Conservation (phyloP, 2,888 invertebrate genomes). For the Pollenia amentaria region DNA sequence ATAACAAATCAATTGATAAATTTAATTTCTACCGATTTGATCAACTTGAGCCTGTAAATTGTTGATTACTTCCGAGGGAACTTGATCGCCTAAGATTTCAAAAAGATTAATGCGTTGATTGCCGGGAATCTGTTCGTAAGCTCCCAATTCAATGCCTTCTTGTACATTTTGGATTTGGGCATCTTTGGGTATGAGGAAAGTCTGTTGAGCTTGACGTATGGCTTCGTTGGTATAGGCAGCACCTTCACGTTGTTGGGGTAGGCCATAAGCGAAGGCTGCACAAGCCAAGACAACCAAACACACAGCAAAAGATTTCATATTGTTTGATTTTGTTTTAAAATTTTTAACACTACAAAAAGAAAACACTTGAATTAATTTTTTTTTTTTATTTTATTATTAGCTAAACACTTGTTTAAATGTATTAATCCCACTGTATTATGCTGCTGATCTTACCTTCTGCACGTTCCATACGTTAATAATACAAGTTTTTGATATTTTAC, state of each 20-base stretch:
- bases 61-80: constrained; percentile 94
- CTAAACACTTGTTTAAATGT: neutral
- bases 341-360: constrained; percentile 49
- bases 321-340: constrained; percentile 35
- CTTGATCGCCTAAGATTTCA: constrained; percentile 93
- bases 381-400: constrained; percentile 46
- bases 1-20: constrained; percentile 29
- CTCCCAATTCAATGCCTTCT: constrained; percentile 93
- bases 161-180: constrained; percentile 94
- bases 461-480: constrained; percentile 78
- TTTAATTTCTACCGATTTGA: constrained; percentile 89
- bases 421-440: neutral
- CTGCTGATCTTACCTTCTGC: constrained; percentile 79
- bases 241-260: constrained; percentile 90
- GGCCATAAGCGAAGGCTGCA: constrained; percentile 76
- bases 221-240: constrained; percentile 93
- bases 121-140: constrained; percentile 94
- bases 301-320: constrained; percentile 74
- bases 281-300: constrained; percentile 75
- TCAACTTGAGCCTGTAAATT: constrained; percentile 94
- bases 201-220: constrained; percentile 94
- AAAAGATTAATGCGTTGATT: constrained; percentile 93
- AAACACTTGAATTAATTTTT: constrained; percentile 45
- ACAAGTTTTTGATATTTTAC: constrained; percentile 76
- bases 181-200: constrained; percentile 93